Base-by-base conservation (phyloP, 2,797 vertebrate genomes). In the Amniataba percoides region DNA sequence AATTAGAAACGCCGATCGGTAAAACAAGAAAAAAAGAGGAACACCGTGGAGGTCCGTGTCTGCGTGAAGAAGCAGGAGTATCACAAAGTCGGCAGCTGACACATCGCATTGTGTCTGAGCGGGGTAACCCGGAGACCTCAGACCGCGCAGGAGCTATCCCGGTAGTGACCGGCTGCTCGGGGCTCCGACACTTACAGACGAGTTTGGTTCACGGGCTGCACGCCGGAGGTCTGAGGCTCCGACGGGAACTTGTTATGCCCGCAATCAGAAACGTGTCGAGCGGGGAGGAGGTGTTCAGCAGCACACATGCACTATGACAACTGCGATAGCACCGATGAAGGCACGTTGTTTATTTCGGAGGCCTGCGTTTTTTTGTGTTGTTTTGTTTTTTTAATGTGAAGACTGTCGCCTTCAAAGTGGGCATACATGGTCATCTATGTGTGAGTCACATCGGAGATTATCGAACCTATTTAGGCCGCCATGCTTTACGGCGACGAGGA, bases 81-180 rank as follows among this genome's bases (percentile, higher is more conserved):
- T 62, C 74, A 88, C 76, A 77, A 88, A 91, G 89, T 91, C 74
- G 82, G 72, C 88, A 87, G 89, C 87, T 91, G 90, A 92, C 92
- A 92, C 90, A 89, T 89, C 85, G 88, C 90, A 89, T 92, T 91
- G 91, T 91, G 87, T 91, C 85, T 89, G 88, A 86, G 86, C 71
- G 87, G 87, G 89, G 86, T 72, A 78, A 91, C 92, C 91, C 84
- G 88, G 87, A 89, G 92, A 93, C 92, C 92, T 88, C 85, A 79
- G 80, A 85, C 90, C 89, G 88, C 73, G 80, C 83, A 69, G 36
- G 79, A 88, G 88, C 88, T 78, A 92, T 90, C 90, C 93, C 92
- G 90, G 89, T 82, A 86, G 86, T 87, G 88, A 87, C 92, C 92
- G 91, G 84, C 89, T 70, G 83, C 87, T 84, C 84, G n/a, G 83